Conservation (phyloP, 1,140 invertebrate species). For the Macrotrachela quadricornifera region DNA sequence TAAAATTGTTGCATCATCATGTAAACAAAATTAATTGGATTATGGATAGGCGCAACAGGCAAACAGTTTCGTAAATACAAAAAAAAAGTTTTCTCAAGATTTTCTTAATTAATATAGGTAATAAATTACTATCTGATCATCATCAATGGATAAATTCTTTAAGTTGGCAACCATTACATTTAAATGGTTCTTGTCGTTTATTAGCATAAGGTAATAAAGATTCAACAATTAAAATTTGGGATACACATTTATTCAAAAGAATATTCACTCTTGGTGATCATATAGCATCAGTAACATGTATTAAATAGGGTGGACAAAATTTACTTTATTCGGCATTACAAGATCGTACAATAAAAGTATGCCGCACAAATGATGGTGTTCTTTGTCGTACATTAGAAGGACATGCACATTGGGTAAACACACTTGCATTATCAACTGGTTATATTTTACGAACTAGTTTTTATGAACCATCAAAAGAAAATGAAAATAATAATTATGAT, state of each 20-base stretch:
- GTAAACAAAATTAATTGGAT: slow-evolving; percentile 58
- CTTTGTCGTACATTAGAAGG: slow-evolving; percentile 74
- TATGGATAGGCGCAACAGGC: slow-evolving; percentile 38
- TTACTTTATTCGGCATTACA: slow-evolving; percentile 84
- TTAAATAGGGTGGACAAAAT: slow-evolving; percentile 81
- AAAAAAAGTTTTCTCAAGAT: no score
- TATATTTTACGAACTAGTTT: slow-evolving; percentile 75
- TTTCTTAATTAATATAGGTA: no score
- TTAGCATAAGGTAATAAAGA: slow-evolving; percentile 90
- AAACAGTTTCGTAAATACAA: slow-evolving; percentile 47
- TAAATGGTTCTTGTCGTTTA: slow-evolving; percentile 20
- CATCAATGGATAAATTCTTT: slow-evolving; percentile 62
- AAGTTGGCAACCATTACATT: slow-evolving; percentile 80
- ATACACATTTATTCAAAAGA: slow-evolving; percentile 48
- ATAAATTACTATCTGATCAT: background rate
- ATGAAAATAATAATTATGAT: no score
- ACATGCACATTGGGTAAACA: slow-evolving; percentile 97
- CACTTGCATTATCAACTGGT: slow-evolving; percentile 79
- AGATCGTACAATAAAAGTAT: slow-evolving; percentile 92
- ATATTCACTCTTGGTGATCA: slow-evolving; percentile 48
- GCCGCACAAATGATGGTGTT: slow-evolving; percentile 67
- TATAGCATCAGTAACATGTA: slow-evolving; percentile 64
- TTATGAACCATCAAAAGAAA: slow-evolving; percentile 44
- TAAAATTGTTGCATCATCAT: slow-evolving; percentile 68
- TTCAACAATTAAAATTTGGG: slow-evolving; percentile 43